phyloP scores from a whole-genome alignment of 2,797 vertebrate genomes.

The Chanos chanos region DNA sequence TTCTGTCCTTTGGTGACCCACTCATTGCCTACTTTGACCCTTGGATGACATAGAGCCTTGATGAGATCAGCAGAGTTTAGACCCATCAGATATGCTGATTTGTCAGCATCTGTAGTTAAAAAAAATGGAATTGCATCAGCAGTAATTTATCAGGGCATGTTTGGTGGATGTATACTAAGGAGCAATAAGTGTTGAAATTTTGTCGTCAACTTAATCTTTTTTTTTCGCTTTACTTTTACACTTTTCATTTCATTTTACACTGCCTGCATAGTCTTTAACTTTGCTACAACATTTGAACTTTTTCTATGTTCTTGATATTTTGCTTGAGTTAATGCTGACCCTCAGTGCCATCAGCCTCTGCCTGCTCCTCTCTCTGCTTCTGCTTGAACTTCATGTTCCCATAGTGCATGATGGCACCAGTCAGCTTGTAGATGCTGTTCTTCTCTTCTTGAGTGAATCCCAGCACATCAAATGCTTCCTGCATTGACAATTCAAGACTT shows the following conservation, averaged over 20 bases:
- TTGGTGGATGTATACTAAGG: too few species aligned
- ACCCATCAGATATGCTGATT: conserved; percentile 64
- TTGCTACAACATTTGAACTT: too few species aligned
- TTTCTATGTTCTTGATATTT: too few species aligned
- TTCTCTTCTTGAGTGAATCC: conserved; percentile 82
- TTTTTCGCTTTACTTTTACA: too few species aligned
- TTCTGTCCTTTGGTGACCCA: conserved; percentile 70
- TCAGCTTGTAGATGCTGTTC: conserved; percentile 79
- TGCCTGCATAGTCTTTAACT: too few species aligned
- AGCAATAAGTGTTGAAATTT: too few species aligned
- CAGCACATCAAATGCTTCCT: conserved; percentile 78
- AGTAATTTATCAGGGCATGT: too few species aligned
- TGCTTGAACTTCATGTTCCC: conserved; percentile 88
- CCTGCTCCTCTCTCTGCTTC: conserved; percentile 80
- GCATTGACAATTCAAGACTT: neutral
- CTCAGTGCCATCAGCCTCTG: conserved; percentile 76
- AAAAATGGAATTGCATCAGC: too few species aligned
- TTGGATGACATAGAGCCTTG: conserved; percentile 61
- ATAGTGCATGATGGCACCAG: conserved; percentile 81
- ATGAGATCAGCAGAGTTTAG: conserved; percentile 69
- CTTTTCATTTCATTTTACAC: too few species aligned
- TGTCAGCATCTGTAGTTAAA: conserved; percentile 58
- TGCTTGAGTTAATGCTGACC: conserved; percentile 31
- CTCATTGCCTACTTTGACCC: conserved; percentile 70
- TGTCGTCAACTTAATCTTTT: too few species aligned